These are phyloP conservation scores for Cephus runcator DNA, from an alignment of 2,888 invertebrate species.

Conservation along the genomic window DNA sequence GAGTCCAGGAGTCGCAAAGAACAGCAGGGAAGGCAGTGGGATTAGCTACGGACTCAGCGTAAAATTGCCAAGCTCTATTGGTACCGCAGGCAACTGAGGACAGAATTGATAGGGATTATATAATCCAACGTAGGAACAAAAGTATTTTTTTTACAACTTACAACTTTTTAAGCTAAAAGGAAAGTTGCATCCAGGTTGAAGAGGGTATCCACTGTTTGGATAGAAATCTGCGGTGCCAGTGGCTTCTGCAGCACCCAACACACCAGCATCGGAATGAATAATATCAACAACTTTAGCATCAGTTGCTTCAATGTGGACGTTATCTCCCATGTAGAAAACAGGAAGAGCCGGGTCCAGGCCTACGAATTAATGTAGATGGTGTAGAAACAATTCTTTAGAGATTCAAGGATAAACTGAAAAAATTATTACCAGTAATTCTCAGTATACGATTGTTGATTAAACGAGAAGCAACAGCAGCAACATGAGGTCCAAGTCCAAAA, in stretches of 20 bases:
- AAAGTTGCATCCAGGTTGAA: conserved; percentile 4
- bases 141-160: neutral
- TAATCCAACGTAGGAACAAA: neutral
- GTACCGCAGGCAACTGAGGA: neutral
- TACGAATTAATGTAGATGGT: neutral
- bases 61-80: neutral
- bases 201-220: conserved; percentile 8
- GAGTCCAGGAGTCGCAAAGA: neutral
- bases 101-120: neutral
- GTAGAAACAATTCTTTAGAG: neutral
- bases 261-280: neutral
- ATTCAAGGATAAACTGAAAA: neutral
- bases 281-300: neutral
- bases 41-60: neutral
- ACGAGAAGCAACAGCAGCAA: neutral
- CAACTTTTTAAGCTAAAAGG: neutral
- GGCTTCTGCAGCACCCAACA: neutral
- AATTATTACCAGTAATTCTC: conserved; percentile 4
- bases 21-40: neutral
- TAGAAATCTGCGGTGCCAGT: conserved; percentile 6
- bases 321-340: neutral
- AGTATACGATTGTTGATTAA: neutral
- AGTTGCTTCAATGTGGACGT: neutral
- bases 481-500: conserved; percentile 7
- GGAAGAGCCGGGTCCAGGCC: neutral